phyloP scores from a whole-genome alignment of 1,140 invertebrate genomes.

The Papilio machaon region DNA sequence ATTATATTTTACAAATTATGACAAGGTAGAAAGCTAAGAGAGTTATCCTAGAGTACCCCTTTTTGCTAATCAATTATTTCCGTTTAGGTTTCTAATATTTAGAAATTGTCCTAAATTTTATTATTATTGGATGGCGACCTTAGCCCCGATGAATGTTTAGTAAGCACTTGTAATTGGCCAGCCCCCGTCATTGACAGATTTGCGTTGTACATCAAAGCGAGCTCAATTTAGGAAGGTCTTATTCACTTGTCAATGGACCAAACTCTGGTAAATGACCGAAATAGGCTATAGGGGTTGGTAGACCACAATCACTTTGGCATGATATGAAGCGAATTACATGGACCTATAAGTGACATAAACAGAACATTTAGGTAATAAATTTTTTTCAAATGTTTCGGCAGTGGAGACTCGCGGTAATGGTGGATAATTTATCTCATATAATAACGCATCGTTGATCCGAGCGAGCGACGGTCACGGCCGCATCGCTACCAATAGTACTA shows the following conservation, averaged over 20 bases:
- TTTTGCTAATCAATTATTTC: neutral
- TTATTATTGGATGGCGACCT: neutral
- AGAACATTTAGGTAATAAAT: too few relatives aligned
- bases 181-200: constrained; percentile 11
- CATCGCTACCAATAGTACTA: constrained; percentile 39
- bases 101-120: neutral
- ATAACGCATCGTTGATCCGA: constrained; percentile 61
- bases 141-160: constrained; percentile 12
- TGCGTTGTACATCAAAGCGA: constrained; percentile 13
- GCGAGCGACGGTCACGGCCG: constrained; percentile 49
- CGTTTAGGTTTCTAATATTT: neutral
- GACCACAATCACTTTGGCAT: neutral
- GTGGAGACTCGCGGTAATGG: constrained; percentile 38
- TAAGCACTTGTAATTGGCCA: constrained; percentile 5
- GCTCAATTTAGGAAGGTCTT: neutral
- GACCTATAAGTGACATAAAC: neutral
- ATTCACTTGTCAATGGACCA: neutral
- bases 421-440: constrained; percentile 68
- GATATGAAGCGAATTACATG: neutral
- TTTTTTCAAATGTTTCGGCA: neutral
- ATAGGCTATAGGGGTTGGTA: neutral
- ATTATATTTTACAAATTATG: too few relatives aligned
- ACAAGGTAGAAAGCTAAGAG: too few relatives aligned
- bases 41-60: too few relatives aligned
- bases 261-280: neutral